These are phyloP conservation scores for Misgurnus anguillicaudatus DNA, from an alignment of 2,113 vertebrate species.

Conservation along the genomic window DNA sequence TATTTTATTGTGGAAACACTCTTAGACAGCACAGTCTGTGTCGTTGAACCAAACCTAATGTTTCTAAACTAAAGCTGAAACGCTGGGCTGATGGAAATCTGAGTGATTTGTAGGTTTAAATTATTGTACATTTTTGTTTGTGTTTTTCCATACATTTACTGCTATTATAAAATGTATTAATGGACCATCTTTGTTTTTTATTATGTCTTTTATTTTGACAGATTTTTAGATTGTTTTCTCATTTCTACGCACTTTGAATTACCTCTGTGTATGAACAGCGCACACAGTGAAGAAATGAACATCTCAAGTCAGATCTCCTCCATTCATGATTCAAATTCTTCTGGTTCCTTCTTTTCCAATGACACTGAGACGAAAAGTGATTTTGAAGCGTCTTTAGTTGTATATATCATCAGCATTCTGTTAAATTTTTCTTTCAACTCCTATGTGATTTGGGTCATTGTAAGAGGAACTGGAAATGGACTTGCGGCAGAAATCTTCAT, in stretches of 20 bases:
- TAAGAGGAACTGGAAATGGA: neutral
- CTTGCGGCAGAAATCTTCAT: slow-evolving; percentile 5
- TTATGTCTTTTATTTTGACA: no score
- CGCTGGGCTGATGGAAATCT: neutral
- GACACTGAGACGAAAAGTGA: neutral
- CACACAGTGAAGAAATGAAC: slow-evolving; percentile 29
- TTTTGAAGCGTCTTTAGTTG: neutral
- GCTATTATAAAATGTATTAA: no score
- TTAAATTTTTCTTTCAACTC: slow-evolving; percentile 19
- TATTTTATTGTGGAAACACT: no score
- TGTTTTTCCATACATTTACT: no score
- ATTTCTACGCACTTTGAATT: no score
- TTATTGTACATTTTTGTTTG: no score
- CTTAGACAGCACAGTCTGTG: neutral
- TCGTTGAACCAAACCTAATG: neutral
- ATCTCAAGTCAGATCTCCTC: neutral
- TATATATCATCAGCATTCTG: neutral
- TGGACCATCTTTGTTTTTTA: no score
- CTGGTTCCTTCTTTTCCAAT: neutral
- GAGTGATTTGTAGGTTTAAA: neutral
- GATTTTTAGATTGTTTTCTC: no score
- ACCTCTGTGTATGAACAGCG: no score
- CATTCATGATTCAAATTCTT: neutral
- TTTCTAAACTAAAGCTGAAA: no score
- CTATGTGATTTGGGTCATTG: slow-evolving; percentile 14